Conservation (phyloP, 2,797 vertebrate species). For the Cossypha niveicapilla region DNA sequence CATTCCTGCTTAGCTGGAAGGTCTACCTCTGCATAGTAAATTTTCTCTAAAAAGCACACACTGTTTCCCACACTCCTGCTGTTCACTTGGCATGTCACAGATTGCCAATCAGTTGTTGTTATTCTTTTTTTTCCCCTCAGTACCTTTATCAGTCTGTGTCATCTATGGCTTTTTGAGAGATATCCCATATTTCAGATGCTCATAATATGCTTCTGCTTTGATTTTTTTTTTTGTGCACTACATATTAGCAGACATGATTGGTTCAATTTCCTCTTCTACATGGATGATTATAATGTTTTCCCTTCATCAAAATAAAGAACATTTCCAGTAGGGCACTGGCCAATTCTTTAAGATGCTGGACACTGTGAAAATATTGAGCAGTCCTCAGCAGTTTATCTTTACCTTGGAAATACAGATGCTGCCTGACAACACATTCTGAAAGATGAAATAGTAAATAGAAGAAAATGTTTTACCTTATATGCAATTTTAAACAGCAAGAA, state of each 20-base stretch:
- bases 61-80: background rate
- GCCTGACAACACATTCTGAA: background rate
- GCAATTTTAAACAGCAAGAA: background rate
- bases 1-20: background rate
- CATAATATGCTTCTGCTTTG: background rate
- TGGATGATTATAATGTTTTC: background rate
- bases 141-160: background rate
- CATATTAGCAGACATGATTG: background rate
- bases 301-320: background rate
- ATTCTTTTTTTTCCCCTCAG: background rate
- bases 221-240: background rate
- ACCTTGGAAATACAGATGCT: background rate
- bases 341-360: background rate
- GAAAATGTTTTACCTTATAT: background rate
- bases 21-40: background rate
- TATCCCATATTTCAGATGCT: background rate
- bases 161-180: background rate
- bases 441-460: background rate
- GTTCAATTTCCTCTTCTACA: background rate
- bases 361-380: background rate
- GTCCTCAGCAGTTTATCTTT: background rate
- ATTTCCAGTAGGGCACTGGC: background rate
- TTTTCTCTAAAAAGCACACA: background rate
- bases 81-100: constrained; percentile 1
- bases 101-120: background rate